Evolutionary conservation across 2,888 invertebrate species (phyloP), one percentile per base, ranked within the genome.

Genomic region (Microctonus aethiopoides): DNA sequence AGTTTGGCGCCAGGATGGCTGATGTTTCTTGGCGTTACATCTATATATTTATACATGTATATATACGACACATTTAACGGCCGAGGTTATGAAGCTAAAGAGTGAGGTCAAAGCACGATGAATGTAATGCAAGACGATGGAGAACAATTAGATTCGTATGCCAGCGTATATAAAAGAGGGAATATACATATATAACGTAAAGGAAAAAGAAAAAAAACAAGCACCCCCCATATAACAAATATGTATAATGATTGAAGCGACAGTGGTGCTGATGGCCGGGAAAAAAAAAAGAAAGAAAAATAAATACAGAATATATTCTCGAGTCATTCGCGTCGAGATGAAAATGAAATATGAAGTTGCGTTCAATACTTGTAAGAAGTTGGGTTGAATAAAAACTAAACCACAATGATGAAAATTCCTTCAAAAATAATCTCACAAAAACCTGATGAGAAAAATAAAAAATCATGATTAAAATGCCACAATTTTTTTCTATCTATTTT

Each of bases 1-100:
- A 67, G 68, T 70, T 73, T 72, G 82, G 82, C 82, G 82, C 81
- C 82, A 68, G 68, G 70, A 62, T 61, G 80, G 75, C 80, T 80
- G 46, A 46, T 46, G 16, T 46, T 46, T 16, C 46, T 16, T 16
- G 16, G 46, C 46, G 16, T 46, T 20, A 46, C 16, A n/a, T 46
- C 41, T 46, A 46, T 46, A 46, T 46, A 16, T 46, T 7, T 46
- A 46, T 46, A 16, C 16, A 46, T 22, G 22, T n/a, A n/a, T n/a
- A n/a, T n/a, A n/a, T n/a, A n/a, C n/a, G 24, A 26, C 39, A 36
- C 16, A 34, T 24, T 52, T 29, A 32, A 5, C 24, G 13, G n/a
- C 7, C 9, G 34, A n/a, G 26, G 36, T 46, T 46, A 46, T 26
- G n/a, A 34, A 39, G 32, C 22, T 2, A 59, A 24, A 29, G 29